phyloP scores from a whole-genome alignment of 2,113 vertebrate genomes.

The Nicator chloris region DNA sequence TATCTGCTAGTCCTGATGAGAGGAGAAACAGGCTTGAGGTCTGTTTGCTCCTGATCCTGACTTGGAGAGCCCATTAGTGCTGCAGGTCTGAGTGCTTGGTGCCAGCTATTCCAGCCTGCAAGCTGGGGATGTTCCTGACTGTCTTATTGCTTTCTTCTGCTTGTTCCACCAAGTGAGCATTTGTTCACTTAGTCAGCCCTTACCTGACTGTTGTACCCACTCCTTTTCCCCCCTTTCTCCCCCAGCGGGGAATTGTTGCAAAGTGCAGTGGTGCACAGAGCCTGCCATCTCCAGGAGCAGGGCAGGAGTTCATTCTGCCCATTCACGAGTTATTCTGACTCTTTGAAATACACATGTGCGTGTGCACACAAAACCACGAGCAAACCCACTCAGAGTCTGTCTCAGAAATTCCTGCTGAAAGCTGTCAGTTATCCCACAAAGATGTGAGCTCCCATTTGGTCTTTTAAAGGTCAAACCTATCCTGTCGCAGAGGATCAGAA shows the following conservation, averaged over 20 bases:
- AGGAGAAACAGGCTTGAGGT: background rate
- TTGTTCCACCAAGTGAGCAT: background rate
- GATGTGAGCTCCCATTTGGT: background rate
- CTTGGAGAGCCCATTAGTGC: background rate
- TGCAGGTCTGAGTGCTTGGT: background rate
- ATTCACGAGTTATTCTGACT: background rate
- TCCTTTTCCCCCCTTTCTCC: background rate
- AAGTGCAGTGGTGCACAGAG: background rate
- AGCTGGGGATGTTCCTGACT: background rate
- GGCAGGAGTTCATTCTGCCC: background rate
- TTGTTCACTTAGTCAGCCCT: slow-evolving; percentile 8
- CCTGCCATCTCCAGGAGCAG: background rate
- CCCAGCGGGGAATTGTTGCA: background rate
- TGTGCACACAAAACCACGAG: background rate
- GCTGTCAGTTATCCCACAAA: background rate
- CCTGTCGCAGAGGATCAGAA: background rate
- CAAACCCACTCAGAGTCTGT: background rate
- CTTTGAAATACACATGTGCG: background rate
- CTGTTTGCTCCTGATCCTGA: background rate
- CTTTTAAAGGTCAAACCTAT: background rate
- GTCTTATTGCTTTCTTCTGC: background rate
- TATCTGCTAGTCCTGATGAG: background rate
- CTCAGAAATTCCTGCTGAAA: background rate
- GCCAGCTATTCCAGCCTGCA: background rate
- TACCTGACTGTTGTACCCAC: background rate